These are phyloP conservation scores for Aulostomus chinensis DNA, from an alignment of 2,797 vertebrate species.

Conservation along the genomic window DNA sequence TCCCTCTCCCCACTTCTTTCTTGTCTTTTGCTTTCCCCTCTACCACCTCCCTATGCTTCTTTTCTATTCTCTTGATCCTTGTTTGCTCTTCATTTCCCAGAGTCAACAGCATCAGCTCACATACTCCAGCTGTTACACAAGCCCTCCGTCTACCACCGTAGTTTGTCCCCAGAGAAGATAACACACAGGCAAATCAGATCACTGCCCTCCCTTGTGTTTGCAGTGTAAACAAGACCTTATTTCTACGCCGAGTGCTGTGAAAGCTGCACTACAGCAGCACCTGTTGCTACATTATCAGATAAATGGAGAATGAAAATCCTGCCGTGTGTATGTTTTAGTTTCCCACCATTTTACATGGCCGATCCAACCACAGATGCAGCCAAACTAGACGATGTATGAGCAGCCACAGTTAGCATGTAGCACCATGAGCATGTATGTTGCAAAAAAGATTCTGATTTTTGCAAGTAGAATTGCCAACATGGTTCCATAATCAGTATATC, in stretches of 20 bases:
- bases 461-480: too few species aligned
- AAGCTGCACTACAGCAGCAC: slow-evolving; percentile 32
- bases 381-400: too few species aligned
- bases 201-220: slow-evolving; percentile 51
- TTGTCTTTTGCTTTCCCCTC: slow-evolving; percentile 33
- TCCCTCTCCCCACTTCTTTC: slow-evolving; percentile 36
- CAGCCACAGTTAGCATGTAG: too few species aligned
- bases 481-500: too few species aligned
- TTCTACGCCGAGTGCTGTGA: slow-evolving; percentile 31
- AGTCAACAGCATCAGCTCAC: slow-evolving; percentile 65
- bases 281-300: slow-evolving; percentile 44
- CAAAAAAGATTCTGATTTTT: too few species aligned
- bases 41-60: slow-evolving; percentile 12
- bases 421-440: too few species aligned
- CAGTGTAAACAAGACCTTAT: slow-evolving; percentile 60
- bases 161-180: slow-evolving; percentile 42
- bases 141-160: slow-evolving; percentile 19
- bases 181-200: slow-evolving; percentile 62
- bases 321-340: slow-evolving; percentile 7
- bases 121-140: slow-evolving; percentile 68
- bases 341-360: background rate
- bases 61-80: slow-evolving; percentile 52
- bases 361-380: slow-evolving; percentile 1
- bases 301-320: slow-evolving; percentile 26
- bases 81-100: slow-evolving; percentile 69